Conservation (phyloP, 2,797 vertebrate species). For the Spatula versicolor region DNA sequence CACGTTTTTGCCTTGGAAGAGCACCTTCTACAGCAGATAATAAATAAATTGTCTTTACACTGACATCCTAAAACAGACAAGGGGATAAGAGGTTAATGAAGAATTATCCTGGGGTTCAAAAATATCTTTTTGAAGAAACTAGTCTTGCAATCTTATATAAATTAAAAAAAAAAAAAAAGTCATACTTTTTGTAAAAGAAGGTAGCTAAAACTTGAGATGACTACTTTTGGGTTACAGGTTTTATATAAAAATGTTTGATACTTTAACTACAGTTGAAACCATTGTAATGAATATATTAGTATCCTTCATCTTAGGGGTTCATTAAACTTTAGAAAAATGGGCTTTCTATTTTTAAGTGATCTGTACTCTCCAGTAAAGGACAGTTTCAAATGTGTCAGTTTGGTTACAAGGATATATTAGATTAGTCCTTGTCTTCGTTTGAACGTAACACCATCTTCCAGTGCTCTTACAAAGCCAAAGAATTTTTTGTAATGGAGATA, state of each 20-base stretch:
- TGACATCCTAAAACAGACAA: neutral
- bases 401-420: neutral
- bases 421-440: neutral
- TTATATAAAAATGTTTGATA: neutral
- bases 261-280: neutral
- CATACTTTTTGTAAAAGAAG: neutral
- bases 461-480: neutral
- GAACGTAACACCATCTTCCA: neutral
- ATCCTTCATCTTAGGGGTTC: neutral
- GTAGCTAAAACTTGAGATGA: neutral
- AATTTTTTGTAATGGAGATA: neutral
- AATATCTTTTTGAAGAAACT: neutral
- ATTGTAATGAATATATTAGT: neutral
- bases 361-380: neutral
- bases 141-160: neutral
- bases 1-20: neutral
- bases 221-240: neutral
- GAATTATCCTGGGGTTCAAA: neutral
- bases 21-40: neutral
- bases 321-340: neutral
- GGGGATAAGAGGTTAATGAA: neutral
- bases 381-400: neutral
- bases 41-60: neutral
- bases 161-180: neutral
- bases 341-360: neutral